These are phyloP conservation scores for Proterorhinus semilunaris DNA, from an alignment of 2,113 vertebrate species.

Conservation along the genomic window DNA sequence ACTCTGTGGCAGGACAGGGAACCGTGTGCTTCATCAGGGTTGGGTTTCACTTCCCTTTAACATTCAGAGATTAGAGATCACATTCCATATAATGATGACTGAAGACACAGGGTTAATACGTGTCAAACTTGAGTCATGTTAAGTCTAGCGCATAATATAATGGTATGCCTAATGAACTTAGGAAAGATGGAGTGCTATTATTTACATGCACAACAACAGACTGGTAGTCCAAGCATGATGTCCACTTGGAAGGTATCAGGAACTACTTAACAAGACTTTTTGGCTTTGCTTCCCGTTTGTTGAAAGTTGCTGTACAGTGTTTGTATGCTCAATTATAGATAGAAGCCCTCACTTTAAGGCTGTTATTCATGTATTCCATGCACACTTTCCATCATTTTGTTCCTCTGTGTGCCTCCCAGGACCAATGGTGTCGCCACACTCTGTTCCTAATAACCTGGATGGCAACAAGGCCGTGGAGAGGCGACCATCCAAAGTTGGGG, in stretches of 20 bases:
- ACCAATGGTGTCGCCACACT: conserved; percentile 84
- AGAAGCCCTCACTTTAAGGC: neutral
- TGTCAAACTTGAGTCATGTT: neutral
- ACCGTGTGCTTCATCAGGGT: neutral
- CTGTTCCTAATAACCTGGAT: conserved; percentile 86
- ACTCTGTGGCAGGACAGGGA: conserved; percentile 9
- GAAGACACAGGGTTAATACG: neutral
- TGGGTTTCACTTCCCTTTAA: neutral
- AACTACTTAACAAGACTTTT: neutral
- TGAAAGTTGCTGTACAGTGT: neutral
- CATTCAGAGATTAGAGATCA: conserved; percentile 2
- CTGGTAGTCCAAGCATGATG: neutral
- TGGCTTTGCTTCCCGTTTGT: neutral
- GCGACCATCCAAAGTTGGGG: conserved; percentile 82
- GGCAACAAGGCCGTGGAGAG: conserved; percentile 80
- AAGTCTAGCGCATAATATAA: neutral
- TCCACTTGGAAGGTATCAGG: neutral
- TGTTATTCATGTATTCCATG: conserved; percentile 8
- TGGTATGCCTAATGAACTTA: neutral
- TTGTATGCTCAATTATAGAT: neutral
- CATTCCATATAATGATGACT: neutral
- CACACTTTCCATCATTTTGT: conserved; percentile 24
- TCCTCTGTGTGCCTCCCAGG: conserved; percentile 68
- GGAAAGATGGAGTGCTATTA: too few species aligned
- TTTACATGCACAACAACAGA: too few species aligned